A percentile compares a stretch with the other conserved stretches of the same genome.
These are phyloP conservation scores for Prolemur simus DNA, from an alignment of 2,113 vertebrate species.

Conservation along the genomic window DNA sequence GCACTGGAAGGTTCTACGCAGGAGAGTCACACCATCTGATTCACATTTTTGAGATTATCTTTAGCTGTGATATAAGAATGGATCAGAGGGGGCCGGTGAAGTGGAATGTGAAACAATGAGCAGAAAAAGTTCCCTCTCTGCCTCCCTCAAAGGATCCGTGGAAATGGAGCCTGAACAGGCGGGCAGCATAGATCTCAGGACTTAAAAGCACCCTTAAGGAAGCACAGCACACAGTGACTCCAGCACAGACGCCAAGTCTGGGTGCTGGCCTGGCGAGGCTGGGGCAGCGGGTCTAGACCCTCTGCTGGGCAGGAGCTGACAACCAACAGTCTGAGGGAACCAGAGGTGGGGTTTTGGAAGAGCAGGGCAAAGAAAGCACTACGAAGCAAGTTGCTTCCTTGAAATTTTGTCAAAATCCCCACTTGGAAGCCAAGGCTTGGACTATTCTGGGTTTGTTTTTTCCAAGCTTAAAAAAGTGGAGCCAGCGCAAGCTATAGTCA, in stretches of 20 bases:
- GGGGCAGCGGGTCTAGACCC: neutral
- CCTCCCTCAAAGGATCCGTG: neutral
- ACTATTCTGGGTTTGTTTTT: neutral
- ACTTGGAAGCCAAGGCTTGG: neutral
- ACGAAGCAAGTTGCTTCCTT: neutral
- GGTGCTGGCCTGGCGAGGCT: neutral
- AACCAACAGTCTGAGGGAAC: neutral
- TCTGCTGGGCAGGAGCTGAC: neutral
- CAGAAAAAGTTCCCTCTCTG: too few species aligned
- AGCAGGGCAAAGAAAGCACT: rapidly evolving
- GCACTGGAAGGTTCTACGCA: neutral
- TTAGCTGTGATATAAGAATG: neutral
- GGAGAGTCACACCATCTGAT: neutral
- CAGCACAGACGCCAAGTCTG: neutral
- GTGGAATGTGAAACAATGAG: neutral
- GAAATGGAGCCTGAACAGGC: neutral
- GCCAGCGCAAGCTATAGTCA: neutral
- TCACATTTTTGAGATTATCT: neutral
- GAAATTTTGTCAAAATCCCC: neutral
- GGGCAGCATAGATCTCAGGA: neutral
- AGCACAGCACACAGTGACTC: neutral
- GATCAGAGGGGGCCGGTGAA: neutral
- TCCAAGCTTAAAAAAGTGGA: neutral
- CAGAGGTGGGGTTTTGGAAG: neutral
- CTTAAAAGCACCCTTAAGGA: neutral